phyloP scores from a whole-genome alignment of 2,113 vertebrate species.

The Cephalopterus ornatus region DNA sequence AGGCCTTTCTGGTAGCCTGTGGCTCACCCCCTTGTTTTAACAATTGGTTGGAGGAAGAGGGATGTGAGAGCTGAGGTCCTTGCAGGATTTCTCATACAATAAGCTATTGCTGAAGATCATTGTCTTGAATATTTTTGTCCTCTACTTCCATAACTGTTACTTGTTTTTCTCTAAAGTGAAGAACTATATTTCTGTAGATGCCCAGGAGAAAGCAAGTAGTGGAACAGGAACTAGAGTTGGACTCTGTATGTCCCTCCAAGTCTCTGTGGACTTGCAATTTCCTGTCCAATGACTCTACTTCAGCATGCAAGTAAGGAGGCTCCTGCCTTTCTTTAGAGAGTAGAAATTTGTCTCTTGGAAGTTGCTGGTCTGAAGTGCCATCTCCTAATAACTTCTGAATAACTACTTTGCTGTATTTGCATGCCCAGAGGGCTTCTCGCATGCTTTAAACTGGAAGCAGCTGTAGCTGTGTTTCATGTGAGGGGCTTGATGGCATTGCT shows the following conservation, averaged over 20 bases:
- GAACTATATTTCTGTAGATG: not conserved
- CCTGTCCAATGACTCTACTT: not conserved
- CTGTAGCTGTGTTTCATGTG: accelerated
- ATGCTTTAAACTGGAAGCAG: not conserved
- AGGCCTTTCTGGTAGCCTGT: not conserved
- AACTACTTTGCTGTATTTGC: not conserved
- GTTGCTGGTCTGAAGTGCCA: not conserved
- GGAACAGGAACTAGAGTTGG: not conserved
- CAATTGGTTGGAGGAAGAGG: not conserved
- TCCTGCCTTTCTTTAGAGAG: not conserved
- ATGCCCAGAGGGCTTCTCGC: not conserved
- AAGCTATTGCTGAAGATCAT: not conserved
- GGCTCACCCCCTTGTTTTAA: not conserved
- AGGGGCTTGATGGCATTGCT: not conserved
- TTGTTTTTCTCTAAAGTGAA: not conserved
- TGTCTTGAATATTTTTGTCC: not conserved
- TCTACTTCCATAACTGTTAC: not conserved
- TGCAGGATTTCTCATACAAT: not conserved
- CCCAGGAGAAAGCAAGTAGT: not conserved
- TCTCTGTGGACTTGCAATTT: not conserved
- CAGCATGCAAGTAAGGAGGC: not conserved
- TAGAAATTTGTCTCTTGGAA: not conserved
- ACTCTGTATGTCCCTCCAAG: not conserved
- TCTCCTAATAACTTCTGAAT: not conserved
- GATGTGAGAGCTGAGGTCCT: not conserved